phyloP scores from a whole-genome alignment of 2,797 vertebrate genomes.

The Pangasius djambal region DNA sequence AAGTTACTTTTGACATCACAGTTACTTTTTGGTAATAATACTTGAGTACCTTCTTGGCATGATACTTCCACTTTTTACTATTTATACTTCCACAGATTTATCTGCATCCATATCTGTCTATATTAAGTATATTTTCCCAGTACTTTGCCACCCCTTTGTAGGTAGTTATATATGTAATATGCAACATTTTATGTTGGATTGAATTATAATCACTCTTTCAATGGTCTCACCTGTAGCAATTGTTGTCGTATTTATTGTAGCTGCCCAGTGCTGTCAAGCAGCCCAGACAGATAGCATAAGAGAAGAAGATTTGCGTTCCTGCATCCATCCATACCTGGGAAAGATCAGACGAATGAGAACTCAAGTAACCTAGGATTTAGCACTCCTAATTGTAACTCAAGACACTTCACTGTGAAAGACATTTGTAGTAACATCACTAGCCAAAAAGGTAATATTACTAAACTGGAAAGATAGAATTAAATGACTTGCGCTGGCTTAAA shows the following conservation, averaged over 20 bases:
- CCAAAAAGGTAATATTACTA: background rate
- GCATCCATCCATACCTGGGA: constrained; percentile 97
- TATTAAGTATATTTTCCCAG: background rate
- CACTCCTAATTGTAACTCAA: background rate
- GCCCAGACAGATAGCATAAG: constrained; percentile 93
- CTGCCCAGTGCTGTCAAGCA: constrained; percentile 93
- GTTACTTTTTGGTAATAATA: background rate
- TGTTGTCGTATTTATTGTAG: constrained; percentile 98
- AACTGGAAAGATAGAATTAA: background rate
- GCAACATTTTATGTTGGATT: background rate
- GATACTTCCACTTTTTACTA: background rate
- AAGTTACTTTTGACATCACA: background rate
- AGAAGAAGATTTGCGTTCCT: constrained; percentile 97
- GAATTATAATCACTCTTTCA: background rate
- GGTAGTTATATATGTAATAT: background rate
- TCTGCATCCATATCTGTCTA: background rate
- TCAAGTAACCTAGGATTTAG: background rate
- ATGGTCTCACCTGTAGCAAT: constrained; percentile 89
- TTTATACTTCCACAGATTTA: background rate
- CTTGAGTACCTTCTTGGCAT: background rate
- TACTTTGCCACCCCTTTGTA: background rate
- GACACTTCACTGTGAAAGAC: background rate
- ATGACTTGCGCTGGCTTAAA: background rate
- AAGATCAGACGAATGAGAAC: background rate
- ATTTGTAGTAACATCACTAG: background rate